phyloP scores from a whole-genome alignment of 2,888 invertebrate genomes.

The Xylocampa areola region DNA sequence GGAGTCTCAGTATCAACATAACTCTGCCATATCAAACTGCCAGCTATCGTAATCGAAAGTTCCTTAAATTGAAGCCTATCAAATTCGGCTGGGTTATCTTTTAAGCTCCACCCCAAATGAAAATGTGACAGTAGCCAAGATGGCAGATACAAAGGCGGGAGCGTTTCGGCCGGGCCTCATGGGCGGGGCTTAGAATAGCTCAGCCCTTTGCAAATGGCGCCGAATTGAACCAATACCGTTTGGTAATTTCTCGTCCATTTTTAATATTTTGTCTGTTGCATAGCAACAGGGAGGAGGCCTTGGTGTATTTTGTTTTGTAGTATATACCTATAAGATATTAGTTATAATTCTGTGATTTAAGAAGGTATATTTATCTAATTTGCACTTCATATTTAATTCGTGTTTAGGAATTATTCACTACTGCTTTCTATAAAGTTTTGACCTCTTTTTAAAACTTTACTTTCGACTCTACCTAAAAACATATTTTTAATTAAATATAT shows the following conservation, averaged over 20 bases:
- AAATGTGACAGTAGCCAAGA: constrained; percentile 75
- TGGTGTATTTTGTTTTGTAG: constrained; percentile 9
- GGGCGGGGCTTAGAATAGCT: constrained; percentile 76
- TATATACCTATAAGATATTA: too few relatives aligned
- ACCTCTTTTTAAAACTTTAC: too few relatives aligned
- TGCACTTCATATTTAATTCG: too few relatives aligned
- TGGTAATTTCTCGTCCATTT: constrained; percentile 69
- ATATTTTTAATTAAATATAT: too few relatives aligned
- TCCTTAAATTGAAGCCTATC: constrained; percentile 29
- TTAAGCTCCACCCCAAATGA: constrained; percentile 70
- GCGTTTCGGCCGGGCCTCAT: constrained; percentile 69
- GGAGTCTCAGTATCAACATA: constrained; percentile 19
- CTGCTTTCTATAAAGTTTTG: too few relatives aligned
- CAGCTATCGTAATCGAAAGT: constrained; percentile 1
- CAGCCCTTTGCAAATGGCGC: constrained; percentile 88
- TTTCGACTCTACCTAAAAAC: too few relatives aligned
- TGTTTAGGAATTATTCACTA: too few relatives aligned
- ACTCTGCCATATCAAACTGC: constrained; percentile 44
- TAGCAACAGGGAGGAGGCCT: constrained; percentile 52
- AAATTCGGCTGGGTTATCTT: constrained; percentile 65
- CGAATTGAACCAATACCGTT: constrained; percentile 81
- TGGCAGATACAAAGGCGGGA: constrained; percentile 77
- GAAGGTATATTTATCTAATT: too few relatives aligned
- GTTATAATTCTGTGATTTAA: too few relatives aligned
- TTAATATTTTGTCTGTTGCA: constrained; percentile 63